These are phyloP conservation scores for Triplophysa bombifrons DNA, from an alignment of 2,797 vertebrate genomes.

Conservation along the genomic window DNA sequence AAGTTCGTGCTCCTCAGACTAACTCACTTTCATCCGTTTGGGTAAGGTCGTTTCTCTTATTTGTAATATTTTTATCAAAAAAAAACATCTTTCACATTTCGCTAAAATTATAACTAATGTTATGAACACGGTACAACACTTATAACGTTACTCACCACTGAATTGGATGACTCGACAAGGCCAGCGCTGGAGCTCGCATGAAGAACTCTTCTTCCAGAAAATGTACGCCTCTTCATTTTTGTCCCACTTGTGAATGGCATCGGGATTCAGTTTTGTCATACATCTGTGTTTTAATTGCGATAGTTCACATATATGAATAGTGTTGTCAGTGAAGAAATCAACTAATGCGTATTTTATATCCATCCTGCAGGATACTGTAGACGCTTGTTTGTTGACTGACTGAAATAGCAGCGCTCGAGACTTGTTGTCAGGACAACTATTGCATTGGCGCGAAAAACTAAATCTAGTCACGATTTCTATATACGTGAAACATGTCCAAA, in stretches of 20 bases:
- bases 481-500: no score
- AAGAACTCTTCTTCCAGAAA: neutral
- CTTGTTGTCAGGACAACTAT: no score
- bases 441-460: no score
- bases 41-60: no score
- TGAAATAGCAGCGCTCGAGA: neutral
- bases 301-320: neutral
- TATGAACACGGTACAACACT: neutral
- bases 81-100: no score
- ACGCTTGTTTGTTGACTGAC: no score
- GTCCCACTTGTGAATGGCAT: conserved; percentile 1
- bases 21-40: no score
- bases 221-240: neutral
- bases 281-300: neutral
- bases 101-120: neutral
- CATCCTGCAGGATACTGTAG: neutral
- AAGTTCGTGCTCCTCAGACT: no score
- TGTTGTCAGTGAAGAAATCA: neutral
- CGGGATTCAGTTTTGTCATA: neutral
- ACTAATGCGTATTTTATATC: neutral
- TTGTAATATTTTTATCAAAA: no score
- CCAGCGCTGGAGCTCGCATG: neutral
- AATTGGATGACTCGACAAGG: neutral
- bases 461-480: no score
- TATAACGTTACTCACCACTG: neutral